Conservation (phyloP, 2,113 vertebrate species). For the Chroicocephalus ridibundus region DNA sequence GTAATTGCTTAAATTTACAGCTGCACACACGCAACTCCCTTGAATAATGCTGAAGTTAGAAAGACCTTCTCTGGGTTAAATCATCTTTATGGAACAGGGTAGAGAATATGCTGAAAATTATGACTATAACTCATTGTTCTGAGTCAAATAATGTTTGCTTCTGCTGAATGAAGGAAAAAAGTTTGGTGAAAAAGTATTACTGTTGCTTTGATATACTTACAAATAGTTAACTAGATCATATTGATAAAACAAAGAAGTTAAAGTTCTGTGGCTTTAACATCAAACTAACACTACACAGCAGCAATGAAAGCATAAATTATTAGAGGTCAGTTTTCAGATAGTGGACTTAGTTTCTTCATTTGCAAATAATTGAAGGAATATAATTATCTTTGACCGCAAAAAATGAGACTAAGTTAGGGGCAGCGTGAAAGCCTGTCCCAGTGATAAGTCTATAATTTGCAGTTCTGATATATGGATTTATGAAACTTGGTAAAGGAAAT, state of each 20-base stretch:
- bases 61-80: neutral
- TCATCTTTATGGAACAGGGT: neutral
- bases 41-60: neutral
- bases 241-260: neutral
- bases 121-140: neutral
- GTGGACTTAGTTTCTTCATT: neutral
- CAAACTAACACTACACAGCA: neutral
- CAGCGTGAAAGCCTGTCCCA: neutral
- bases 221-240: neutral
- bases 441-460: neutral
- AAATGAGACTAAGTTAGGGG: neutral
- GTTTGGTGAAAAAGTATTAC: neutral
- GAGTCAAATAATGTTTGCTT: neutral
- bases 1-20: constrained; percentile 1
- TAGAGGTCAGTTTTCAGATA: neutral
- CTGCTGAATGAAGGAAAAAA: neutral
- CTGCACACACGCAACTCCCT: neutral
- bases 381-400: neutral
- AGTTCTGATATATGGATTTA: neutral
- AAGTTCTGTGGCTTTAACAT: neutral
- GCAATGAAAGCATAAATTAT: neutral
- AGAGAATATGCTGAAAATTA: neutral
- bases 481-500: neutral
- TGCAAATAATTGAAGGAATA: neutral
- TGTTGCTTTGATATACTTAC: neutral